phyloP scores from a whole-genome alignment of 1,140 invertebrate genomes.

The Linepithema humile region DNA sequence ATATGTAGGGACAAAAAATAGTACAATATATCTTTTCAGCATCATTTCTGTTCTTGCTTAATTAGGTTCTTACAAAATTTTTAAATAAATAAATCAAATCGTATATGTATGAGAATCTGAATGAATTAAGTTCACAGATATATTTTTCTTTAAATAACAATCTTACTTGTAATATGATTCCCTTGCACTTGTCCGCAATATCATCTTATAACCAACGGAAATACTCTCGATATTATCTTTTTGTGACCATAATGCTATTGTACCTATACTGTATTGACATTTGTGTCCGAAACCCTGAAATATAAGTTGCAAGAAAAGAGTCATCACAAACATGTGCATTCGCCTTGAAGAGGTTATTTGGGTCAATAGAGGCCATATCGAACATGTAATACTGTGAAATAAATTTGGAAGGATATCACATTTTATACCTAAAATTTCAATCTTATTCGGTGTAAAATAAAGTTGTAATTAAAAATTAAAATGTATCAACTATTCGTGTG shows the following conservation, averaged over 20 bases:
- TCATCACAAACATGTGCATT: no score
- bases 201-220: constrained; percentile 77
- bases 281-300: constrained; percentile 81
- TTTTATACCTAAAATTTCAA: no score
- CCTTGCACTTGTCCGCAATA: constrained; percentile 77
- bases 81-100: not conserved
- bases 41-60: not conserved
- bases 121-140: not conserved
- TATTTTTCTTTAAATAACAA: not conserved
- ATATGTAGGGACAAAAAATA: not conserved
- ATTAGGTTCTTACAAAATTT: not conserved
- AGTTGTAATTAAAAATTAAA: no score
- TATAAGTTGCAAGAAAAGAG: not conserved
- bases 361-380: no score
- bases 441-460: no score
- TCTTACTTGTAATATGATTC: constrained; percentile 84
- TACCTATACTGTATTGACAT: constrained; percentile 85
- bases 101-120: not conserved
- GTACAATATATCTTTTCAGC: not conserved
- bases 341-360: no score
- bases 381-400: no score
- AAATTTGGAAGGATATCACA: no score
- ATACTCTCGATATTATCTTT: constrained; percentile 80
- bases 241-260: constrained; percentile 85
- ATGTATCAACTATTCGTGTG: no score